Percentiles rank a stretch among this genome's conserved stretches.
phyloP scores from a whole-genome alignment of 2,113 vertebrate genomes.

The Eidolon helvum region DNA sequence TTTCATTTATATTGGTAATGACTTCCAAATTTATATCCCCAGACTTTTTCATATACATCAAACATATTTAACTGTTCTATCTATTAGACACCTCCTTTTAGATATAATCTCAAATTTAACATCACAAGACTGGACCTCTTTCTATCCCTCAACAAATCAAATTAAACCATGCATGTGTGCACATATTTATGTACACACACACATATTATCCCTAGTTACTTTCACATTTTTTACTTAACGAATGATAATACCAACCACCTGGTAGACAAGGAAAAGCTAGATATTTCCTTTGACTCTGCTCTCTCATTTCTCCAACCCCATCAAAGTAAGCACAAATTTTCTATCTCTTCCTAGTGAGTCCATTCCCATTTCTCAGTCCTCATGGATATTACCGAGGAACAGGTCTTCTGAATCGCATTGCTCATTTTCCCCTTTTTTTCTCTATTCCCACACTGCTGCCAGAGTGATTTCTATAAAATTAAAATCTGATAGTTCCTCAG shows the following conservation, averaged over 20 bases:
- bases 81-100: not conserved
- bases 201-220: not conserved
- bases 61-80: not conserved
- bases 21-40: not conserved
- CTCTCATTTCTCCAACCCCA: accelerated
- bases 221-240: not conserved
- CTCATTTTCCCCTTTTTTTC: not conserved
- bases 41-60: not conserved
- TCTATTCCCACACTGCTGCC: not conserved
- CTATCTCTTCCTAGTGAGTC: not conserved
- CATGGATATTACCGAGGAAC: not conserved
- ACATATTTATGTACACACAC: not conserved
- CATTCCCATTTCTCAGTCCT: not conserved
- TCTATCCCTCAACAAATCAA: not conserved
- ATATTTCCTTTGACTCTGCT: not conserved
- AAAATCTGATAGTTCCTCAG: not conserved
- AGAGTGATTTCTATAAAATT: not conserved
- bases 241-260: not conserved
- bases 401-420: not conserved
- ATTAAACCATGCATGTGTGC: not conserved
- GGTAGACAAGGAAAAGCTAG: not conserved
- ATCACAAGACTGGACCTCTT: not conserved
- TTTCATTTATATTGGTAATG: not conserved
- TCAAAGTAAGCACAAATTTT: not conserved
- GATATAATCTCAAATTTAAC: not conserved